Evolutionary conservation across 2,797 vertebrate species (phyloP).

Genomic region (Hydrocynus forskahlii): DNA sequence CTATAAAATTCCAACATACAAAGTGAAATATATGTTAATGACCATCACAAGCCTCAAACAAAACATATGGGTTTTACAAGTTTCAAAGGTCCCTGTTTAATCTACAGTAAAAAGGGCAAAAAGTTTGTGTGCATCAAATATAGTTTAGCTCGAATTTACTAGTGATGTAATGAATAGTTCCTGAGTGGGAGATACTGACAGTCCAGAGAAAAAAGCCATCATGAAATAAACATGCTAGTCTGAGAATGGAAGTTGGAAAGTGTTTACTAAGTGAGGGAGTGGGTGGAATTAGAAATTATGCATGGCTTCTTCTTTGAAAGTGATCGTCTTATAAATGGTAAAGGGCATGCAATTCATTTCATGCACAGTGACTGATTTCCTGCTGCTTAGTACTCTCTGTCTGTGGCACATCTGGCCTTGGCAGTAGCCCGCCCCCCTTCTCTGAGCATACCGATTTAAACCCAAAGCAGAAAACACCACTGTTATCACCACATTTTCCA

Average conservation of each 20-base stretch:
- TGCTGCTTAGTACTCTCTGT: conserved; percentile 27
- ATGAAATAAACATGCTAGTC: background rate
- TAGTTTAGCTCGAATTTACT: too few species aligned
- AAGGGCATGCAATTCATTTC: background rate
- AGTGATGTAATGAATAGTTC: too few species aligned
- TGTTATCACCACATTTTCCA: conserved; percentile 34
- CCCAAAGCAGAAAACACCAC: conserved; percentile 42
- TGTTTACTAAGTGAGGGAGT: background rate
- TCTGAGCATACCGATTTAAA: conserved; percentile 36
- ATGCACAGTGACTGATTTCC: conserved; percentile 1
- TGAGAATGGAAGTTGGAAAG: background rate
- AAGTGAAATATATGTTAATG: too few species aligned
- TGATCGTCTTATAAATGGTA: background rate
- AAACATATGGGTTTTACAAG: too few species aligned
- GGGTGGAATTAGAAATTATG: background rate
- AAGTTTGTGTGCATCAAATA: too few species aligned
- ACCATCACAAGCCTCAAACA: too few species aligned
- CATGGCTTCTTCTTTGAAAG: background rate
- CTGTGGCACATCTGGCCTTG: conserved; percentile 53
- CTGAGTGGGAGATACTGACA: background rate
- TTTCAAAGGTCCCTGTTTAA: too few species aligned
- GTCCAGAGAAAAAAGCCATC: background rate
- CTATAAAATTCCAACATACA: too few species aligned
- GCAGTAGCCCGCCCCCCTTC: conserved; percentile 26
- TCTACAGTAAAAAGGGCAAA: too few species aligned